Conservation (phyloP, 2,888 invertebrate genomes). For the Pinctada fucata region DNA sequence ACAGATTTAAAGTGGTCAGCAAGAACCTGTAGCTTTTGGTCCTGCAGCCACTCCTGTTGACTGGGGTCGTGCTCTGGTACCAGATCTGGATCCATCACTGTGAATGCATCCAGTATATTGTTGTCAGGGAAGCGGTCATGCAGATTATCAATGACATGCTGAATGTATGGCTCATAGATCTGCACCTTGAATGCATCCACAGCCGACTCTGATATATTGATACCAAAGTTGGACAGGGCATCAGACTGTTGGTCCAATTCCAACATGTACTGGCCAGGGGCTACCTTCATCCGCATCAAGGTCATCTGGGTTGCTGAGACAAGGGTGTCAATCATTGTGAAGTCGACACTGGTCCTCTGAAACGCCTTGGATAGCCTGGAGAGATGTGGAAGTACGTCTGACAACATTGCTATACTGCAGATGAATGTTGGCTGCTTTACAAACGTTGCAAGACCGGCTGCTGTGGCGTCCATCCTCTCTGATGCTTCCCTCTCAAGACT, state of each 20-base stretch:
- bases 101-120: constrained; percentile 25
- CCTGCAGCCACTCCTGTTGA: neutral
- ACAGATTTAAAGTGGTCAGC: constrained; percentile 22
- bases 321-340: constrained; percentile 21
- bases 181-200: constrained; percentile 12
- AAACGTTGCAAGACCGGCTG: constrained; percentile 35
- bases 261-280: constrained; percentile 25
- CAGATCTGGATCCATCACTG: constrained; percentile 20
- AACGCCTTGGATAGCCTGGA: constrained; percentile 32
- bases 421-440: constrained; percentile 37
- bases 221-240: constrained; percentile 14
- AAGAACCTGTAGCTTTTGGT: constrained; percentile 17
- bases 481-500: constrained; percentile 41
- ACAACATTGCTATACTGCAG: constrained; percentile 34
- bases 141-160: constrained; percentile 29
- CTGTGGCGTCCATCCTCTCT: constrained; percentile 36
- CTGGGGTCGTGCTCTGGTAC: constrained; percentile 12
- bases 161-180: constrained; percentile 27
- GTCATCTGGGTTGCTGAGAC: constrained; percentile 27
- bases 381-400: constrained; percentile 39
- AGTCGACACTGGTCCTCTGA: constrained; percentile 33
- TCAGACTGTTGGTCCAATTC: constrained; percentile 3
- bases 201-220: neutral
- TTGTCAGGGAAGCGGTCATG: constrained; percentile 36
- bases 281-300: constrained; percentile 14